Evolutionary conservation across 2,888 invertebrate genomes (phyloP).

Genomic region (Thelaira solivaga): DNA sequence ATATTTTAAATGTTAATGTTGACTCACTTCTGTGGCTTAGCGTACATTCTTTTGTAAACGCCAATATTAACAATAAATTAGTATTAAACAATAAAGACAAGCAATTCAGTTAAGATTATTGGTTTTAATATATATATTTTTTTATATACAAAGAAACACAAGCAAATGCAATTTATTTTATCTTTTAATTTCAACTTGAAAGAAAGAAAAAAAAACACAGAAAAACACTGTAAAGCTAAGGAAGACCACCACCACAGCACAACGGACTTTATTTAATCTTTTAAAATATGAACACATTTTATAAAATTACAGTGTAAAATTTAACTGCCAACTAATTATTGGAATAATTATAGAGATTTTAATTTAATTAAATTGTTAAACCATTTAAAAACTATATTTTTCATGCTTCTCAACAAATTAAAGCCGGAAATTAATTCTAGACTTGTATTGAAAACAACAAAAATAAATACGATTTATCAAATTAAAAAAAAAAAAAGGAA

Average conservation of each 20-base stretch:
- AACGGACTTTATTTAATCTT: conserved; percentile 53
- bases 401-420: neutral
- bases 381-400: conserved; percentile 13
- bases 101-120: conserved; percentile 14
- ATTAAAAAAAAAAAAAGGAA: too few relatives aligned
- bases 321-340: conserved; percentile 17
- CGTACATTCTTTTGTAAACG: too few relatives aligned
- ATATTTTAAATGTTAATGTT: too few relatives aligned
- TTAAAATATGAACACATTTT: conserved; percentile 50
- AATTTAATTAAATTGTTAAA: conserved; percentile 35
- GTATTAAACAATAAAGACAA: conserved; percentile 9
- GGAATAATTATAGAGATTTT: conserved; percentile 20
- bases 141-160: neutral
- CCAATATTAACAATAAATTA: neutral
- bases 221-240: neutral
- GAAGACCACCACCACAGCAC: conserved; percentile 48
- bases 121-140: neutral
- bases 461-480: neutral
- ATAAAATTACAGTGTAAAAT: conserved; percentile 36
- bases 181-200: neutral
- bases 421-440: conserved; percentile 27
- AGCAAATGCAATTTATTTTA: neutral
- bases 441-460: neutral
- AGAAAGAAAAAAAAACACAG: neutral
- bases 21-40: too few relatives aligned